phyloP scores from a whole-genome alignment of 2,797 vertebrate genomes.

The Jordanella pulchra region DNA sequence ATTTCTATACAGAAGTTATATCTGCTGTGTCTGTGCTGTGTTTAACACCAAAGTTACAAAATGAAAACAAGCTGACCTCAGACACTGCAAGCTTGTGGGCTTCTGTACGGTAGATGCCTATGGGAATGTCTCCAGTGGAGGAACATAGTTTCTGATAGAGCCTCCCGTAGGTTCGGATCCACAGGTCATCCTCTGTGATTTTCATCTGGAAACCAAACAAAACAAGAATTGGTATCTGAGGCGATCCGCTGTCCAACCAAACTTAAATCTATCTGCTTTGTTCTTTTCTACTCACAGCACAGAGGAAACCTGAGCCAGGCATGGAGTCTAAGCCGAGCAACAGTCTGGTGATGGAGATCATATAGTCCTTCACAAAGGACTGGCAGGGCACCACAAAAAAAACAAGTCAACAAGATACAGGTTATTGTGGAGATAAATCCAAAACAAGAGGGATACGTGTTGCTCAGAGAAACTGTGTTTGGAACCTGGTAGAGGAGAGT shows the following conservation, averaged over 20 bases:
- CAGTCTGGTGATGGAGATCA: slow-evolving; percentile 87
- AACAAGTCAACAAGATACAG: slow-evolving; percentile 21
- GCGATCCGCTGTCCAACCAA: not conserved
- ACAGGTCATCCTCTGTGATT: slow-evolving; percentile 86
- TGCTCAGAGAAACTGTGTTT: slow-evolving; percentile 8
- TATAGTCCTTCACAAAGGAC: slow-evolving; percentile 90
- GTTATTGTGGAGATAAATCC: slow-evolving; percentile 11
- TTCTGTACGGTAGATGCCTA: slow-evolving; percentile 86
- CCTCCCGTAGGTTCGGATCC: slow-evolving; percentile 85
- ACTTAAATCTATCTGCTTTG: not conserved
- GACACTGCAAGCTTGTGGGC: slow-evolving; percentile 82
- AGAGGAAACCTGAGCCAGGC: slow-evolving; percentile 87
- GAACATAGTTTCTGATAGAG: slow-evolving; percentile 89
- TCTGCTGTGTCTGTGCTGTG: not conserved
- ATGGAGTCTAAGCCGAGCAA: slow-evolving; percentile 86
- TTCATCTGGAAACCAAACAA: slow-evolving; percentile 76
- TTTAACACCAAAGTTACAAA: not conserved
- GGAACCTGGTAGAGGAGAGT: slow-evolving; percentile 86
- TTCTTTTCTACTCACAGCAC: slow-evolving; percentile 77
- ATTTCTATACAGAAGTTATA: not conserved
- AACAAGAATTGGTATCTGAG: slow-evolving; percentile 10
- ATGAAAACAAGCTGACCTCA: slow-evolving; percentile 71
- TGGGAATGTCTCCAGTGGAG: slow-evolving; percentile 85
- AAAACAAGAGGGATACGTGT: slow-evolving; percentile 7
- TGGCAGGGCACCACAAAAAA: slow-evolving; percentile 53